Evolutionary conservation across 2,888 invertebrate genomes (phyloP).

Genomic region (Athalia circularis): DNA sequence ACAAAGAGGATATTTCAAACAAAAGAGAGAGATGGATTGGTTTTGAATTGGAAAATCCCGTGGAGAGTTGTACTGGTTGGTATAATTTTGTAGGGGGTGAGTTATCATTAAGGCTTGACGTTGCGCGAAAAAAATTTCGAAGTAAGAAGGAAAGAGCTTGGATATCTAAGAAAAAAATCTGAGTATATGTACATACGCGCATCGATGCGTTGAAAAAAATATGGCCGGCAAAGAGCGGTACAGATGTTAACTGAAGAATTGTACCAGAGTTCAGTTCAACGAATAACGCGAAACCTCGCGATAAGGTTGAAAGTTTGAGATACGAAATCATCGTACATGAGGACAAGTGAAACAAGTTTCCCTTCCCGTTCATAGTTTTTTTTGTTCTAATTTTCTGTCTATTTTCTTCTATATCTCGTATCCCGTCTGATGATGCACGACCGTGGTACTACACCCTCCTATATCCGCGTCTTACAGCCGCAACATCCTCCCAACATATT

Average conservation of each 20-base stretch:
- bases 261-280: neutral
- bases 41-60: conserved; percentile 20
- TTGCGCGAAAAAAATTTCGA: conserved; percentile 4
- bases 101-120: conserved; percentile 13
- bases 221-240: neutral
- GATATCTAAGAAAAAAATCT: conserved; percentile 1
- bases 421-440: conserved; percentile 36
- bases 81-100: neutral
- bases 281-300: conserved; percentile 10
- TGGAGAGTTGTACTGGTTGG: conserved; percentile 18
- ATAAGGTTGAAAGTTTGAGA: conserved; percentile 38
- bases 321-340: conserved; percentile 43
- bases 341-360: conserved; percentile 37
- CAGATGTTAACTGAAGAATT: neutral
- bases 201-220: conserved; percentile 15
- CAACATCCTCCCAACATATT: conserved; percentile 54
- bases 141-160: conserved; percentile 4
- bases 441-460: conserved; percentile 16
- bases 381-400: conserved; percentile 22
- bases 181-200: neutral
- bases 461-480: neutral
- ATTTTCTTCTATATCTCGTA: conserved; percentile 33
- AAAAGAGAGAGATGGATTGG: conserved; percentile 19
- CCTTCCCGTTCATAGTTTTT: neutral
- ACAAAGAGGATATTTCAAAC: conserved; percentile 8